These are phyloP conservation scores for Scartelaos histophorus DNA, from an alignment of 2,113 vertebrate genomes.

Conservation along the genomic window DNA sequence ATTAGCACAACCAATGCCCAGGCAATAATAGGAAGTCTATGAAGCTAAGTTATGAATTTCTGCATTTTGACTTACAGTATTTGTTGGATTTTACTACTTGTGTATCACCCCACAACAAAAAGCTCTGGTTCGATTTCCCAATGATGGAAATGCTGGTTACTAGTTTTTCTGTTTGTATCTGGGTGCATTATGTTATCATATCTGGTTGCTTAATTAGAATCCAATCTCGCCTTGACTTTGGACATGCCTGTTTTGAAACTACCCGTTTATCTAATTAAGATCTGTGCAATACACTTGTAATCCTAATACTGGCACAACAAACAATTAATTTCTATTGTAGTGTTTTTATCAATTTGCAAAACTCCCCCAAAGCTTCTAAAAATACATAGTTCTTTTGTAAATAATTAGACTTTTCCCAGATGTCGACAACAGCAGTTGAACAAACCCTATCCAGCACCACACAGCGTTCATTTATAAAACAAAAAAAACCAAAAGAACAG, in stretches of 20 bases:
- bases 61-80: too few relatives aligned
- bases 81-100: too few relatives aligned
- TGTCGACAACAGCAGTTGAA: background rate
- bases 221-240: background rate
- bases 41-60: too few relatives aligned
- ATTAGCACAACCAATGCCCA: too few relatives aligned
- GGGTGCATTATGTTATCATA: background rate
- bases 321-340: background rate
- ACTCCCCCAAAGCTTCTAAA: background rate
- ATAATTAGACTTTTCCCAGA: constrained; percentile 5
- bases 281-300: background rate
- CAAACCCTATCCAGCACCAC: constrained; percentile 4
- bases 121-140: background rate
- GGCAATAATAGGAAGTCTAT: too few relatives aligned
- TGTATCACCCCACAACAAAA: background rate
- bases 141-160: background rate
- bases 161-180: background rate
- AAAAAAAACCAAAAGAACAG: constrained; percentile 21
- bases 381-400: constrained; percentile 2
- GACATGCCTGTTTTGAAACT: background rate
- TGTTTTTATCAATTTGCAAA: constrained; percentile 1
- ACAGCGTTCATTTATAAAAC: constrained; percentile 8
- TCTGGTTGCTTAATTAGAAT: background rate
- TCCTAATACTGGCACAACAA: background rate
- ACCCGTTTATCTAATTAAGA: background rate